A percentile compares a stretch with the other conserved stretches of the same genome.
phyloP scores from a whole-genome alignment of 2,888 invertebrate species.

The Chymomyza fuscimana region DNA sequence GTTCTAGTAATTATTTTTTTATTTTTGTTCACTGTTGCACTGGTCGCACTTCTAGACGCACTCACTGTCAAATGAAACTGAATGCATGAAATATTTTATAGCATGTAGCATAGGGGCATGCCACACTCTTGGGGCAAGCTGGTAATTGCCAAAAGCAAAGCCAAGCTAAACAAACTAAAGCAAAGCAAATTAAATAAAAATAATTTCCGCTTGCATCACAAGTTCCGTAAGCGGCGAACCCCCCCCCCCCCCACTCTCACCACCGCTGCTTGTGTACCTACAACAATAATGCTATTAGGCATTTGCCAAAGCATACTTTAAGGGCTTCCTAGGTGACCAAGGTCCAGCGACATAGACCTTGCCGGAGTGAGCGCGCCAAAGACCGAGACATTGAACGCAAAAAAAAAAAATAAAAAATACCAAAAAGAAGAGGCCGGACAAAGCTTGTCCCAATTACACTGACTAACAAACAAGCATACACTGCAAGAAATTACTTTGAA shows the following conservation, averaged over 20 bases:
- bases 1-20: conserved; percentile 3
- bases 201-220: conserved; percentile 6
- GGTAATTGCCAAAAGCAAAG: conserved; percentile 28
- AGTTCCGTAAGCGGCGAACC: neutral
- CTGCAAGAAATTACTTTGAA: neutral
- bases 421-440: neutral
- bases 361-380: neutral
- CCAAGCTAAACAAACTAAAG: neutral
- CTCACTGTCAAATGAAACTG: conserved; percentile 22
- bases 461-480: neutral
- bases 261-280: neutral
- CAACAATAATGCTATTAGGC: conserved; percentile 6
- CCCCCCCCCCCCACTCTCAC: neutral
- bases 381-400: neutral
- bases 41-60: conserved; percentile 7
- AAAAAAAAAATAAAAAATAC: neutral
- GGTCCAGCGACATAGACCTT: neutral
- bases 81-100: conserved; percentile 29
- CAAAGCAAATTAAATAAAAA: conserved; percentile 6
- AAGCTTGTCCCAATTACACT: neutral
- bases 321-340: conserved; percentile 3
- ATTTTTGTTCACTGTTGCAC: neutral
- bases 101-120: conserved; percentile 16
- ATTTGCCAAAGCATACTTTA: neutral
- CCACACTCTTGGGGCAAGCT: conserved; percentile 17